Conservation (phyloP, 2,113 vertebrate species). For the Neolamprologus tretocephalus region DNA sequence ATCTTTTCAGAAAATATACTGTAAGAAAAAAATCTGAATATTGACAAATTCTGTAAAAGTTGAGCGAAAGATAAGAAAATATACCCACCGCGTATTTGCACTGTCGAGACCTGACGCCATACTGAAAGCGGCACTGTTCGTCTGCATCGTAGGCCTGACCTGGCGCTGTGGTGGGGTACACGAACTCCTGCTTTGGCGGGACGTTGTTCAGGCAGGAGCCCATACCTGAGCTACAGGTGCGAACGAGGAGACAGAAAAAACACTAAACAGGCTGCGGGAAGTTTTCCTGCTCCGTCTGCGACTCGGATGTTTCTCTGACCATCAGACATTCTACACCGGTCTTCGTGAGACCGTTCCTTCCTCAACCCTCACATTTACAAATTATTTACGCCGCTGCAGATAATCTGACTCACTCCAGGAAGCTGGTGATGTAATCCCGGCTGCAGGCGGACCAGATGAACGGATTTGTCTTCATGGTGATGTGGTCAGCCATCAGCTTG, state of each 20-base stretch:
- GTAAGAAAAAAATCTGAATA: neutral
- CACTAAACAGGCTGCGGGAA: neutral
- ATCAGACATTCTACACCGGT: neutral
- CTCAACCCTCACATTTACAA: conserved; percentile 5
- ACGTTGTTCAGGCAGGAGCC: conserved; percentile 93
- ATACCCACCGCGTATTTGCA: conserved; percentile 97
- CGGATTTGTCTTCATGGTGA: conserved; percentile 98
- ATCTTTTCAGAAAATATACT: neutral
- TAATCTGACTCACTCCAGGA: conserved; percentile 87
- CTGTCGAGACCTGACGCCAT: conserved; percentile 96
- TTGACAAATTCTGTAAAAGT: neutral
- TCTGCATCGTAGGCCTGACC: conserved; percentile 95
- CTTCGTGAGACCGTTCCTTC: neutral
- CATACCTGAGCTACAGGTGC: conserved; percentile 81
- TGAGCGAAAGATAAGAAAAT: neutral
- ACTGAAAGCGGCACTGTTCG: conserved; percentile 97
- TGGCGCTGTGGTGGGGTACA: conserved; percentile 91
- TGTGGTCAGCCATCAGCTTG: conserved; percentile 98
- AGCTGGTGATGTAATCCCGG: conserved; percentile 97
- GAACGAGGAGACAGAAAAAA: neutral
- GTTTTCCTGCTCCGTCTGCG: neutral
- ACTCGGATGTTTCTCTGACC: neutral
- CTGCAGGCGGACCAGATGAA: conserved; percentile 98
- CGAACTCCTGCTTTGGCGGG: conserved; percentile 90
- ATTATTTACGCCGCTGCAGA: conserved; percentile 19